Conservation (phyloP, 2,113 vertebrate genomes). For the Pagrus major region DNA sequence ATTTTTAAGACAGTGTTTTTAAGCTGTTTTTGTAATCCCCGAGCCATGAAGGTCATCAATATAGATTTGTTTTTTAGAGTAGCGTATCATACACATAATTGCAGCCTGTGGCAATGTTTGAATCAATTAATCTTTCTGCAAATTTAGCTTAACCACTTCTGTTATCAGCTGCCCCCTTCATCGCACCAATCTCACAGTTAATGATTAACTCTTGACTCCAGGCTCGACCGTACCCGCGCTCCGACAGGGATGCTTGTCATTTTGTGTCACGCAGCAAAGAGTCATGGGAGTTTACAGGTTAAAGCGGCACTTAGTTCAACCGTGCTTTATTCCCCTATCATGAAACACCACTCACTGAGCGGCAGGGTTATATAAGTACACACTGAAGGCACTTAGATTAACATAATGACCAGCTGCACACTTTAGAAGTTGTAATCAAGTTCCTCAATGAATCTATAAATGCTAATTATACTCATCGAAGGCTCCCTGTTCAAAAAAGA, state of each 20-base stretch:
- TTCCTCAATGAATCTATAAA: constrained; percentile 65
- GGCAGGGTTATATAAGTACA: constrained; percentile 46
- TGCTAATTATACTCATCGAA: constrained; percentile 60
- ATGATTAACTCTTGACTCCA: constrained; percentile 49
- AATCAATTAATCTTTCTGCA: constrained; percentile 15
- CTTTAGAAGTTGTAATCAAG: constrained; percentile 67
- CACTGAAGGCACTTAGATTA: constrained; percentile 56
- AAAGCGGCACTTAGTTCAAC: constrained; percentile 38
- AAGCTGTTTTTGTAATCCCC: constrained; percentile 9
- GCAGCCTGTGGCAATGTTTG: background rate
- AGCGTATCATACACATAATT: constrained; percentile 2
- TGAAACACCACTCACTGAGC: constrained; percentile 44
- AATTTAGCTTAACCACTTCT: background rate
- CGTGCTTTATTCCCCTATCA: constrained; percentile 29
- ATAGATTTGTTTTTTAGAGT: constrained; percentile 3
- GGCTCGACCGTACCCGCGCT: background rate
- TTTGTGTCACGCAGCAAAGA: constrained; percentile 10
- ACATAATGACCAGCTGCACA: constrained; percentile 65
- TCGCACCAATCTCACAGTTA: constrained; percentile 28
- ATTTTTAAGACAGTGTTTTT: constrained; percentile 9
- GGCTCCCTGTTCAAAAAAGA: constrained; percentile 17
- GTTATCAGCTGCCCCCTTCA: constrained; percentile 41
- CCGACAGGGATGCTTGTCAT: background rate
- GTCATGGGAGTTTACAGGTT: constrained; percentile 20
- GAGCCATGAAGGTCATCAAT: constrained; percentile 6